Percentiles rank a stretch among this genome's conserved stretches.
These are phyloP conservation scores for Pelobates cultripes DNA, from an alignment of 2,797 vertebrate genomes.

Conservation along the genomic window DNA sequence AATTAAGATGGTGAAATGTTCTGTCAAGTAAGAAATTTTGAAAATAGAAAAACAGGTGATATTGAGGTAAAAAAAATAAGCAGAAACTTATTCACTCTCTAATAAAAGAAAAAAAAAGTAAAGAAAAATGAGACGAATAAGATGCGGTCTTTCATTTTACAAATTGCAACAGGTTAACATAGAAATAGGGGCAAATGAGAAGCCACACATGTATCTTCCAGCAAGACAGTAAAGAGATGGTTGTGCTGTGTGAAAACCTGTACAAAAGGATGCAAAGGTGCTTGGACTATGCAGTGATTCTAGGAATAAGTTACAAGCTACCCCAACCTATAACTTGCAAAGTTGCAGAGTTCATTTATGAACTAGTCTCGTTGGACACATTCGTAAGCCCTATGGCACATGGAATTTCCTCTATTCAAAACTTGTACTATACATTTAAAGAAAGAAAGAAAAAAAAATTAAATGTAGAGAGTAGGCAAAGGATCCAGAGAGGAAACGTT, in stretches of 20 bases:
- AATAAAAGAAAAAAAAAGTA: too few species aligned
- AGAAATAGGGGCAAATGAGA: not conserved
- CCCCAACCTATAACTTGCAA: not conserved
- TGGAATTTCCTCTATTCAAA: constrained; percentile 13
- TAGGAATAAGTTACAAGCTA: not conserved
- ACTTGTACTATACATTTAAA: not conserved
- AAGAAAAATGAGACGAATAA: not conserved
- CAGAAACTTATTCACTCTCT: too few species aligned
- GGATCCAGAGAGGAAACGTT: constrained; percentile 10
- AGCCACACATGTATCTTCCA: constrained; percentile 9
- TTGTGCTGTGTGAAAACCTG: constrained; percentile 38
- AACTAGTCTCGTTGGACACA: constrained; percentile 26
- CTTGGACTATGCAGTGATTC: not conserved
- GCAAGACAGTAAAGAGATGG: not conserved
- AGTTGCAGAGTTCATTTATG: not conserved
- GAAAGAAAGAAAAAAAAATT: constrained; percentile 15
- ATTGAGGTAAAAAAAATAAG: too few species aligned
- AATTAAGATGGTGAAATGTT: too few species aligned
- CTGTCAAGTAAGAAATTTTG: too few species aligned
- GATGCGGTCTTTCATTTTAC: not conserved
- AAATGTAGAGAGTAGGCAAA: constrained; percentile 1
- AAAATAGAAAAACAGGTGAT: too few species aligned
- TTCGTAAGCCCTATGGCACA: constrained; percentile 48
- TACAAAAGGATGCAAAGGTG: constrained; percentile 9
- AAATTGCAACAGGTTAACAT: not conserved